Evolutionary conservation across 2,888 invertebrate genomes (phyloP), one percentile per base, ranked within the genome.

Genomic region (Heteropelma amictum): DNA sequence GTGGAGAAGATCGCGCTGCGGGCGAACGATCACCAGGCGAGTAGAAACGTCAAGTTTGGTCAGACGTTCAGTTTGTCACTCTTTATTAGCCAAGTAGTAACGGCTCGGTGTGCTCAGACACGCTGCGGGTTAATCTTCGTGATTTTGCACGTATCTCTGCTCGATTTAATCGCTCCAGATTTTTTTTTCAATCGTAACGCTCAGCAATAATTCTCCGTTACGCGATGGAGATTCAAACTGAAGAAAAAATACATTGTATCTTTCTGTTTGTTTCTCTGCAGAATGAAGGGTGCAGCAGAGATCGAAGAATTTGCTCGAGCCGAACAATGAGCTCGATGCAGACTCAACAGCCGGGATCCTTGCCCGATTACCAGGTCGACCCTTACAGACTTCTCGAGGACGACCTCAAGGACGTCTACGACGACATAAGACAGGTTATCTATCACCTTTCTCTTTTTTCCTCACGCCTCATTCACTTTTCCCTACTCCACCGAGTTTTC

Each of bases 321-420:
- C 84, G 92, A 83, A 92, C 91, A 80, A 93, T 92, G 91, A 93
- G 94, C 85, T 93, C 95, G 49, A 94, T 95, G 89, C 93, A 94
- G 88, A 95, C 95, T 82, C 93, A 93, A 79, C 94, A 95, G 89
- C 95, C 95, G 12, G 95, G 95, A 83, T 94, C 95, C 17, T 91
- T 95, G 83, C 93, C 95, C 69, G 95, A 95, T 87, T 93, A 94
- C 87, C 94, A 95, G 90, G 92, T 96, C 81, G 96, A 97, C 91
- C 97, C 97, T 75, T 97, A 96, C 89, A 93, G 94, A 83, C 91
- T 97, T 78, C 91, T 96, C 77, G 95, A 96, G 84, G 95, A 96
- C 84, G 97, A 98, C 88, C 93, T 98, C 77, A 94, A 95, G 88
- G 94, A 94, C 83, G 93, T 97, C 84, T 96, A 96, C 88, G 93